Evolutionary conservation across 2,113 vertebrate genomes (phyloP).

Genomic region (Otolemur garnettii): DNA sequence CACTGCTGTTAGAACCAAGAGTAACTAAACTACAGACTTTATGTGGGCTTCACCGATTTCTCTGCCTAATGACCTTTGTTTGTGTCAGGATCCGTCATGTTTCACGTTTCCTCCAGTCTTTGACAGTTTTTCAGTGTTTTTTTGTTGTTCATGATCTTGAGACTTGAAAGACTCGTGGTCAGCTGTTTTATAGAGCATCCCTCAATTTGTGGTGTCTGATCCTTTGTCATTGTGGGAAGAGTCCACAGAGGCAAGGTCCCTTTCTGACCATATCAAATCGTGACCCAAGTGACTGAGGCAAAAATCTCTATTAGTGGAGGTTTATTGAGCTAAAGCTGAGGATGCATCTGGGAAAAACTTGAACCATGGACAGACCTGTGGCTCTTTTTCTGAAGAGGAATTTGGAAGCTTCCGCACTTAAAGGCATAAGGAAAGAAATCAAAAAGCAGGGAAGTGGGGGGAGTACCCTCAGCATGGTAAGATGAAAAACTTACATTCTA

Average conservation of each 20-base stretch:
- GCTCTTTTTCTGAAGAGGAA: too few relatives aligned
- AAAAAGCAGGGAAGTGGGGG: too few relatives aligned
- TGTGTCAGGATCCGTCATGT: background rate
- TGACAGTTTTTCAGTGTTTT: background rate
- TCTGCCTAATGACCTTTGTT: background rate
- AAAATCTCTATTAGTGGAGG: too few relatives aligned
- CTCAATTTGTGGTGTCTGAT: background rate
- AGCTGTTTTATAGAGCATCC: background rate
- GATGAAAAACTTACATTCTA: too few relatives aligned
- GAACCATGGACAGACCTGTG: too few relatives aligned
- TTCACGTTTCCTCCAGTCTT: background rate
- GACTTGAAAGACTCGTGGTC: background rate
- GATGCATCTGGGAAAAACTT: too few relatives aligned
- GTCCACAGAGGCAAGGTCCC: background rate
- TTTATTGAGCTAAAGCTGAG: too few relatives aligned
- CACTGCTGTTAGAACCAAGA: background rate
- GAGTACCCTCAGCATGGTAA: too few relatives aligned
- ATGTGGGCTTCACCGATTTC: background rate
- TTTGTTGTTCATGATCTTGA: slow-evolving; percentile 11
- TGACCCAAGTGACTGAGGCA: too few relatives aligned
- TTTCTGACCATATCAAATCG: background rate
- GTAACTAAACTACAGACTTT: background rate
- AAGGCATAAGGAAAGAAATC: too few relatives aligned
- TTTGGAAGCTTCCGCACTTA: too few relatives aligned
- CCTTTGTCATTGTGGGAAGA: background rate